Base-by-base conservation (phyloP, 2,113 vertebrate species). In the Cebidichthys violaceus region DNA sequence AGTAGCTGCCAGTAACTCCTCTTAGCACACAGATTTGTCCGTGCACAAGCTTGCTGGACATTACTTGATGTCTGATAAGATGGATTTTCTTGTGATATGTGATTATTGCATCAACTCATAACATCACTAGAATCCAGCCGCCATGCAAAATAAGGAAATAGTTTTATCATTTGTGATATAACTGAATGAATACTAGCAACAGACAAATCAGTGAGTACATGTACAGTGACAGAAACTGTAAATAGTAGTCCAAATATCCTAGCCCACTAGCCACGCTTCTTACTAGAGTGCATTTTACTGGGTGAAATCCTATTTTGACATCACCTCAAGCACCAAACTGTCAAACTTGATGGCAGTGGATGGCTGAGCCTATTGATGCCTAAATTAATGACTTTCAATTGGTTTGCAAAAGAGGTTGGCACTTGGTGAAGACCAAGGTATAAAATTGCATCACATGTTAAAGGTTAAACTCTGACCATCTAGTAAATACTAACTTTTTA, bases 401-500 rank as follows among this genome's bases (percentile, higher is more conserved):
- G 6, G 31, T 45, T 67, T 61, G 39, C 27, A 29, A 37, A 27
- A 75, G 45, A 68, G 20, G 20, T 13, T 61, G 43, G 29, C 24
- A 45, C 24, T 18, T 14, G 3, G 2, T 15, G 8, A 35, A 41
- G 15, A 66, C 41, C 14, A 47, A 45, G 13, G 47, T n/a, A 2
- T 1, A 64, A 45, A 61, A 57, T 14, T 13, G 10, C 13, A 22
- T 22, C 29, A 7, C 14, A 77, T n/a, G 27, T 50, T 6, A 22
- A 29, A 70, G 29, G 10, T 33, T 15, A 24, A 52, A 27, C n/a
- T 62, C 14, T 22, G 4, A 66, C 10, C 3, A 71, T 75, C 86
- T 22, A 75, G 17, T 22, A 24, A 45, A 80, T 74, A 90, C 92
- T 22, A 43, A 99, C 98, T 94, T 99, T 94, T 97, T 99, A 91